Base-by-base conservation (phyloP, 2,113 vertebrate genomes). In the Hepsetus odoe region DNA sequence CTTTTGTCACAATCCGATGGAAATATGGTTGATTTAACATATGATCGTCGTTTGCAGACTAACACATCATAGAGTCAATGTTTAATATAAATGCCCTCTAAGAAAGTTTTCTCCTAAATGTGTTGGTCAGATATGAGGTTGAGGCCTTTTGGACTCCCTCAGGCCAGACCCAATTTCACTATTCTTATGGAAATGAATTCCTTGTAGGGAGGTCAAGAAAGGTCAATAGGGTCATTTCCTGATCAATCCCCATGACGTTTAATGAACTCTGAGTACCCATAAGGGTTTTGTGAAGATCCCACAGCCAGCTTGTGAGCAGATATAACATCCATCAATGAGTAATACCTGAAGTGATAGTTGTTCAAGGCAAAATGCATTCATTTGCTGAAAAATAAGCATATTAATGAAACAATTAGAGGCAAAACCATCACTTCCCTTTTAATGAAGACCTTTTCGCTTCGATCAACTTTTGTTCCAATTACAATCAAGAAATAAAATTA, bases 101-200 rank as follows among this genome's bases (percentile, higher is more conserved):
- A 26, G 11, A 59, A 59, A 11, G 10, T 9, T 58, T 5, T 70
- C 30, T 62, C 65, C 32, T 64, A 33, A 53, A 70, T 44, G 51
- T 73, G 28, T 80, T 83, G 79, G 68, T 76, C 38, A 80, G 73
- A 65, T 71, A n/a, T n/a, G n/a, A n/a, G n/a, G 32, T 71, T 53
- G 38, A 79, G 70, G 64, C 46, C 56, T 62, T 46, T 61, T 80
- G 82, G 77, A 76, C 72, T 68, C 72, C 76, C 80, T 82, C 62
- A 35, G 62, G 80, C 55, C 83, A 68, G 11, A 75, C 64, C 56
- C 68, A 73, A 62, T 56, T 42, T 74, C 55, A 85, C 81, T 28
- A 88, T 92, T 92, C 78, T 86, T 70, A 92, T 93, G 90, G 62
- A 89, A 90, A 93, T 92, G 58, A 83, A 59, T 58, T 72, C 71